Conservation (phyloP, 2,888 invertebrate species). For the Eupithecia tripunctaria region DNA sequence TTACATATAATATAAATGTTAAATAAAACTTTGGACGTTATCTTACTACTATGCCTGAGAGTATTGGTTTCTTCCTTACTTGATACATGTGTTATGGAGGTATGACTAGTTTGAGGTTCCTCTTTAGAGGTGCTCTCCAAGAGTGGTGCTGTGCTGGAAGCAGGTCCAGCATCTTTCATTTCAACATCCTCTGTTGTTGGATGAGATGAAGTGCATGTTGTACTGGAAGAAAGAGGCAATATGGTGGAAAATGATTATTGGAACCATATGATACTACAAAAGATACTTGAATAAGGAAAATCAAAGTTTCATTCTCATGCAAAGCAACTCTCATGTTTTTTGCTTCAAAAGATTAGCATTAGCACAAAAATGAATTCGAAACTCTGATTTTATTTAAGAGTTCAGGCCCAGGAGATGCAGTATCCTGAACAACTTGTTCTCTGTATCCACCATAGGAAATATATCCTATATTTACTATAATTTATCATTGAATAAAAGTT, state of each 20-base stretch:
- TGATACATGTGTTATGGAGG: slow-evolving; percentile 51
- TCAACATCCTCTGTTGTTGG: slow-evolving; percentile 57
- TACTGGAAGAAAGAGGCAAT: slow-evolving; percentile 50
- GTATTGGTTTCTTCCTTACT: slow-evolving; percentile 66
- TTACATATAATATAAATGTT: background rate
- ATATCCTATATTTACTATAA: background rate
- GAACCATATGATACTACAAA: too few relatives aligned
- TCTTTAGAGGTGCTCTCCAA: slow-evolving; percentile 57
- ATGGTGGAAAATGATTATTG: background rate
- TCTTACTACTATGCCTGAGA: slow-evolving; percentile 75
- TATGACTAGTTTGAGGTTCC: slow-evolving; percentile 77
- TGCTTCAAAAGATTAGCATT: too few relatives aligned
- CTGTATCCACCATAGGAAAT: background rate
- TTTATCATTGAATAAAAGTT: background rate
- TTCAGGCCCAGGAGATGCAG: too few relatives aligned
- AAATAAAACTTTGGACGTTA: too few relatives aligned
- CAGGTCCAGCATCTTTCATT: slow-evolving; percentile 53
- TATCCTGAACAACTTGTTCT: too few relatives aligned
- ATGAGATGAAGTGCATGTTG: slow-evolving; percentile 66
- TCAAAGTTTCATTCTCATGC: too few relatives aligned
- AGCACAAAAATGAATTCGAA: too few relatives aligned
- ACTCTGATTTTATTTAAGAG: too few relatives aligned
- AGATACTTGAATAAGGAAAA: too few relatives aligned
- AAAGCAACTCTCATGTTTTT: too few relatives aligned
- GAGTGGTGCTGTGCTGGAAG: slow-evolving; percentile 56